phyloP scores from a whole-genome alignment of 2,888 invertebrate genomes.

The Cheilosia vulpina region DNA sequence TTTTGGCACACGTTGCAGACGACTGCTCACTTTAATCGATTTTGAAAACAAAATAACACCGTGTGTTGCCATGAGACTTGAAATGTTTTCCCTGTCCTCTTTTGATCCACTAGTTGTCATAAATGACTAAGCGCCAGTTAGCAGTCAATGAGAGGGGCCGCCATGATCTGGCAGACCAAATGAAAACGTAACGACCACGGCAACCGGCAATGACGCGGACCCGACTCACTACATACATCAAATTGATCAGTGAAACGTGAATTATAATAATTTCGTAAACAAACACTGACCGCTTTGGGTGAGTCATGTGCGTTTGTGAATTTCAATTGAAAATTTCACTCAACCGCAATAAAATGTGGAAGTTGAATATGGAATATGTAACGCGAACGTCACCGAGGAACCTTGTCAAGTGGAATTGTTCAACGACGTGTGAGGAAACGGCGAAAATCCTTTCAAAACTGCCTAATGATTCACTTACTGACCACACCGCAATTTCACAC shows the following conservation, averaged over 20 bases:
- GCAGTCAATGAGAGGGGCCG: constrained; percentile 11
- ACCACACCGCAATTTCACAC: constrained; percentile 7
- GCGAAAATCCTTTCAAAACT: background rate
- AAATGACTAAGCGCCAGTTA: constrained; percentile 66
- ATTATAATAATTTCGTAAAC: constrained; percentile 67
- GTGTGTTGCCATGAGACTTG: constrained; percentile 23
- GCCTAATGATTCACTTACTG: constrained; percentile 18
- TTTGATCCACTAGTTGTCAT: constrained; percentile 31
- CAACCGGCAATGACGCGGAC: constrained; percentile 11
- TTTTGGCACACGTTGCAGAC: constrained; percentile 64
- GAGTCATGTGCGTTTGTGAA: constrained; percentile 56
- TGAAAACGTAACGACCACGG: constrained; percentile 12
- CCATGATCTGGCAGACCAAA: constrained; percentile 28
- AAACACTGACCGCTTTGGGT: constrained; percentile 50
- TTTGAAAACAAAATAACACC: constrained; percentile 18
- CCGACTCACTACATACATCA: background rate
- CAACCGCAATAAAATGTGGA: background rate
- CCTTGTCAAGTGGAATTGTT: constrained; percentile 16
- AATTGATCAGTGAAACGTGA: constrained; percentile 55
- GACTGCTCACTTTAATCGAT: constrained; percentile 40
- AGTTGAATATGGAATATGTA: constrained; percentile 33
- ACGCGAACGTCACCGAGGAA: constrained; percentile 11
- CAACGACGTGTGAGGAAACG: constrained; percentile 4
- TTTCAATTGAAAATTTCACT: constrained; percentile 46
- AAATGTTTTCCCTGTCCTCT: constrained; percentile 38